Base-by-base conservation (phyloP, 2,113 vertebrate species). In the Danionella cerebrum region DNA sequence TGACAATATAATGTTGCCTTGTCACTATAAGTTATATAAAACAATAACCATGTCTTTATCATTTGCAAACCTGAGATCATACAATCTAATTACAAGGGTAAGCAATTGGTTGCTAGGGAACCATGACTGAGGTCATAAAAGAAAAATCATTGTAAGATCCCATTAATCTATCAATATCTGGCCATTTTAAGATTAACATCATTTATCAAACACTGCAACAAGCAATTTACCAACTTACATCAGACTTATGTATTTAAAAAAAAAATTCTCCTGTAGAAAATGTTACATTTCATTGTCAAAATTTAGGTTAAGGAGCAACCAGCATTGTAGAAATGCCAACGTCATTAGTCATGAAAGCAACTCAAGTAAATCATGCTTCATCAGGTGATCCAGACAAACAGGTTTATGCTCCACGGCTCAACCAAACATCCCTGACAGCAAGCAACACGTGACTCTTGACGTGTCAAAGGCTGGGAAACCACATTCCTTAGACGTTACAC, bases 401-500 rank as follows among this genome's bases (percentile, higher is more conserved):
- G 39, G 29, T 12, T 35, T 38, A 9, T 48, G 4, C 25, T 27
- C n/a, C 8, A 6, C 12, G 1, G 27, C 13, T 39, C 19, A 41
- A 48, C 14, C 29, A 41, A 63, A 68, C 44, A 35, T 29, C 2
- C 10, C 8, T 9, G 13, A 9, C 16, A n/a, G 5, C 11, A 21
- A 12, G 6, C 27, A 29, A 31, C 8, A 31, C 9, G 44, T 51
- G 33, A 67, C 27, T 65, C 47, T 66, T 27, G 18, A 57, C 25
- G 13, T 2, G 41, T 19, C 51, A 71, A n/a, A 33, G 19, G 45
- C 33, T 12, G 35, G 21, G 33, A 35, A 57, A 24, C 22, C 60
- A 48, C 68, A 67, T 67, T 67, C 57, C 69, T 44, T 35, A 63
- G 24, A 51, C 66, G 41, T 16, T 39, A 12, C 60, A 50, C 51